A percentile compares a stretch with the other conserved stretches of the same genome.
phyloP scores from a whole-genome alignment of 1,140 invertebrate genomes.

The Bombus difficillimus region DNA sequence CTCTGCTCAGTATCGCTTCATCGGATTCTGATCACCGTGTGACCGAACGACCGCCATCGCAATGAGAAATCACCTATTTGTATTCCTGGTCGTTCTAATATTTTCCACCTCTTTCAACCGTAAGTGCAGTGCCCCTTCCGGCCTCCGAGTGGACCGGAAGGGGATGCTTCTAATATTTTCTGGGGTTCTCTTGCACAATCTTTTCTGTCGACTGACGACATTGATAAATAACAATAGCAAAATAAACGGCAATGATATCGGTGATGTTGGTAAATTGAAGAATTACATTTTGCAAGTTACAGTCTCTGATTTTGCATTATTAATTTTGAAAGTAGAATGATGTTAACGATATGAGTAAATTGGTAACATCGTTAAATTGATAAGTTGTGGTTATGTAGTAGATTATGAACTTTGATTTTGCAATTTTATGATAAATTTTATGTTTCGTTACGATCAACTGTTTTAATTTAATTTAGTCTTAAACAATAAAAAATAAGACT shows the following conservation, averaged over 20 bases:
- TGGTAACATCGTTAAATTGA: background rate
- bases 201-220: background rate
- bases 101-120: slow-evolving; percentile 65
- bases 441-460: too few relatives aligned
- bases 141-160: background rate
- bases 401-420: too few relatives aligned
- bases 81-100: slow-evolving; percentile 65
- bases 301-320: background rate
- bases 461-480: too few relatives aligned
- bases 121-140: slow-evolving; percentile 54
- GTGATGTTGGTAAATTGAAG: background rate
- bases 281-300: background rate
- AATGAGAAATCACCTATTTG: slow-evolving; percentile 62
- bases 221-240: background rate
- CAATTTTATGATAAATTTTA: too few relatives aligned
- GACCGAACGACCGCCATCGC: background rate
- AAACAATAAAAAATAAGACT: too few relatives aligned
- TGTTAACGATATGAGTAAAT: too few relatives aligned
- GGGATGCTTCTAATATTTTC: background rate
- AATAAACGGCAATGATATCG: too few relatives aligned
- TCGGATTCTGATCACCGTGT: slow-evolving; percentile 26
- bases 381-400: background rate
- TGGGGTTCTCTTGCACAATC: background rate
- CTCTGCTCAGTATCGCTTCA: slow-evolving; percentile 42
- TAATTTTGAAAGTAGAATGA: too few relatives aligned